Conservation (phyloP, 2,113 vertebrate species). For the Pterophyllum scalare region DNA sequence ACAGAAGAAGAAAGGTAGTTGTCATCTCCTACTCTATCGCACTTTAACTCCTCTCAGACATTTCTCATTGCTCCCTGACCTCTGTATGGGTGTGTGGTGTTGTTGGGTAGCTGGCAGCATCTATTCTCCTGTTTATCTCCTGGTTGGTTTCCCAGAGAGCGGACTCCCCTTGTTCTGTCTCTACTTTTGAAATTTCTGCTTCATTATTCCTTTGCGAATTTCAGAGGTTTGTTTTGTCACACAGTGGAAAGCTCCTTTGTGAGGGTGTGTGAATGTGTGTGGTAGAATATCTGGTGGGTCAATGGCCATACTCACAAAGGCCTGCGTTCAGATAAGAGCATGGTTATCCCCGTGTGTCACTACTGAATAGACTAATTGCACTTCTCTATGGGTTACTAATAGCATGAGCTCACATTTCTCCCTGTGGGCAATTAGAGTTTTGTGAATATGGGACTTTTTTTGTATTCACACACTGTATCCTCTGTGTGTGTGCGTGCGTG, state of each 20-base stretch:
- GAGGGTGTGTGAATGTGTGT: slow-evolving; percentile 39
- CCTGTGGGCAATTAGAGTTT: slow-evolving; percentile 42
- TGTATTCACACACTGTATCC: slow-evolving; percentile 43
- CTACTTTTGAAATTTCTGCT: slow-evolving; percentile 44
- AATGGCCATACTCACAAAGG: slow-evolving; percentile 66
- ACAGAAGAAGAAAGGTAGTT: slow-evolving; percentile 84
- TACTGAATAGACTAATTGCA: slow-evolving; percentile 56
- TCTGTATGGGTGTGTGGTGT: slow-evolving; percentile 66
- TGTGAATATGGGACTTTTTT: slow-evolving; percentile 57
- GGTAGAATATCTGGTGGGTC: slow-evolving; percentile 23
- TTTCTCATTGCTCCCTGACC: slow-evolving; percentile 49
- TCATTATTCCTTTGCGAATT: slow-evolving; percentile 40
- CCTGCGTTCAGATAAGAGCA: slow-evolving; percentile 62
- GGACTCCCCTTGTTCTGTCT: slow-evolving; percentile 34
- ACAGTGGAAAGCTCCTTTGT: slow-evolving; percentile 37
- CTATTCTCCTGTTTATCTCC: slow-evolving; percentile 49
- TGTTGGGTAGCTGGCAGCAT: slow-evolving; percentile 50
- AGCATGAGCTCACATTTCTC: slow-evolving; percentile 62
- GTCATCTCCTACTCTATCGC: slow-evolving; percentile 62
- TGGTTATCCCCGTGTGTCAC: slow-evolving; percentile 62
- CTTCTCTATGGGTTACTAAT: slow-evolving; percentile 60
- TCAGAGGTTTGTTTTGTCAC: slow-evolving; percentile 54
- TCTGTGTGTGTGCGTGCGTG: slow-evolving; percentile 27
- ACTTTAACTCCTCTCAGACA: slow-evolving; percentile 52
- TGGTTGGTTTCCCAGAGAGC: slow-evolving; percentile 42